Evolutionary conservation across 1,140 invertebrate genomes (phyloP), one percentile per base, ranked within the genome.

Genomic region (Theocolax elegans): DNA sequence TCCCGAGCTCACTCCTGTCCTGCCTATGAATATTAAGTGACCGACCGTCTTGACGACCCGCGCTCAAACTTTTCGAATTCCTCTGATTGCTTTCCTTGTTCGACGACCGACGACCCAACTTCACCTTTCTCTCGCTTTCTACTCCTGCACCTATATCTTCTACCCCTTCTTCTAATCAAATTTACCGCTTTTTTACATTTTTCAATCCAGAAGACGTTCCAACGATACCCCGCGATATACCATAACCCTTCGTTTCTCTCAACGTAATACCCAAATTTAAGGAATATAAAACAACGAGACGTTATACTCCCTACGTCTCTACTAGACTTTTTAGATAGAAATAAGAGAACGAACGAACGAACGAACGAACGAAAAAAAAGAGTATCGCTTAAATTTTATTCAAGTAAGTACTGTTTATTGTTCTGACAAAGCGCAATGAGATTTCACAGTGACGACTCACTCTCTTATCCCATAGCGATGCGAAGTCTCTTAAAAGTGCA

Each of bases 31-130:
- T 62, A 62, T 62, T 44, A 44, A 62, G 48, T 23, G 38, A 0
- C 21, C 15, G 31, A 17, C 13, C 35, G 48, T 40, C 49, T 64
- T 49, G 17, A 9, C 19, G 21, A 19, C 13, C 15, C 17, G 17
- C 12, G 12, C 42, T 67, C 56, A 60, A 62, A 68, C 67, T 62
- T 68, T 62, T 60, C 35, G 21, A 65, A 65, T 53, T 19, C 8
- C 25, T 25, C 10, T 31, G 38, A 13, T 13, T 21, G n/a, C 23
- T n/a, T n/a, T n/a, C n/a, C n/a, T n/a, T n/a, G n/a, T n/a, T n/a
- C n/a, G n/a, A n/a, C n/a, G n/a, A n/a, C n/a, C n/a, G n/a, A 48
- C n/a, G 1, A 42, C 63, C 15, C 17, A 54, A 44, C 21, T 29
- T 29, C 46, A 23, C 7, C 54, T 15, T 17, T 2, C n/a, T 25